Percentiles rank a stretch among this genome's conserved stretches.
phyloP scores from a whole-genome alignment of 2,797 vertebrate species.

The Pampus argenteus region DNA sequence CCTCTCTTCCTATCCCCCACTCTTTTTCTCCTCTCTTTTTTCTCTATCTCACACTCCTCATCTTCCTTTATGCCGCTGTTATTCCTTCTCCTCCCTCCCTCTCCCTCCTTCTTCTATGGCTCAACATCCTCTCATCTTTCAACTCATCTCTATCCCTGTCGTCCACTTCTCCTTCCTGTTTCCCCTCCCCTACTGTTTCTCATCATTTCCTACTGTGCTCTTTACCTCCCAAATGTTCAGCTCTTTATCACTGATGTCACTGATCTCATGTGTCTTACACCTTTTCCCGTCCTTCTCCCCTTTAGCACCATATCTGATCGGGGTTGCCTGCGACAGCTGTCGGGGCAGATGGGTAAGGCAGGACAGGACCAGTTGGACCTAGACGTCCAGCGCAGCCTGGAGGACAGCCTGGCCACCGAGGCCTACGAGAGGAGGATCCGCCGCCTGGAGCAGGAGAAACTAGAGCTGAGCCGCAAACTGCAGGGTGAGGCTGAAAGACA shows the following conservation, averaged over 20 bases:
- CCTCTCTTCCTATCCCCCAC: conserved; percentile 18
- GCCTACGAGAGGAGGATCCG: conserved; percentile 97
- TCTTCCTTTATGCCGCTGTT: conserved; percentile 4
- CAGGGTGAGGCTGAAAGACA: conserved; percentile 86
- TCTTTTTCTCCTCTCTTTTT: conserved; percentile 3
- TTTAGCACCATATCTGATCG: conserved; percentile 93
- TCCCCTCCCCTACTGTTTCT: conserved; percentile 6
- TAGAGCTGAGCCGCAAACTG: conserved; percentile 96
- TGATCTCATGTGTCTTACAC: neutral
- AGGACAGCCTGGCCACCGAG: conserved; percentile 96
- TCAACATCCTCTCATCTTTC: conserved; percentile 51
- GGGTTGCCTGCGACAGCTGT: conserved; percentile 86
- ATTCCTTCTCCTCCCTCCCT: conserved; percentile 15
- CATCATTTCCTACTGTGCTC: conserved; percentile 15
- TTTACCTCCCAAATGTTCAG: neutral
- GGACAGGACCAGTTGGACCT: conserved; percentile 85
- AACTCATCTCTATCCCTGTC: conserved; percentile 26
- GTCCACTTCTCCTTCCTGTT: conserved; percentile 35
- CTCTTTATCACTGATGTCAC: too few relatives aligned
- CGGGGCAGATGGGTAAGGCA: conserved; percentile 72
- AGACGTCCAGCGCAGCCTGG: conserved; percentile 90
- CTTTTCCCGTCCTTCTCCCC: neutral
- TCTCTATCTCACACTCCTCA: neutral
- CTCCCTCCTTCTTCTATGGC: conserved; percentile 36
- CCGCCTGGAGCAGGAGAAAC: conserved; percentile 95